Base-by-base conservation (phyloP, 2,113 vertebrate species). In the Aptenodytes patagonicus region DNA sequence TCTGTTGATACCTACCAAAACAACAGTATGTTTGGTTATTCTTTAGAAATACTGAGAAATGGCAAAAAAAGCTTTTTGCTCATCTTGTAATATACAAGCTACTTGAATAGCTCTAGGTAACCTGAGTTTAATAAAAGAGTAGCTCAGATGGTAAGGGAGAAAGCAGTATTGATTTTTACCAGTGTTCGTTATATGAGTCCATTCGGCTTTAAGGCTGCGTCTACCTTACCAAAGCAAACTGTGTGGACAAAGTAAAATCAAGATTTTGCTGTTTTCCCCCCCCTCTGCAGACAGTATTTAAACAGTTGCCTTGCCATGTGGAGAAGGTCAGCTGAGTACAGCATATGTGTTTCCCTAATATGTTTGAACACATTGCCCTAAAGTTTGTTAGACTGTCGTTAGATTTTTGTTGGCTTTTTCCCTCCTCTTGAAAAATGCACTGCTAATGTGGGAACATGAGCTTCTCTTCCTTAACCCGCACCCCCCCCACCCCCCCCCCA, bases 301-400 rank as follows among this genome's bases (percentile, higher is more conserved):
- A 95, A 70, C 38, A 78, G 38, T 97, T 94, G 68, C 60, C 76
- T 66, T 95, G 78, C 68, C 60, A 36, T 66, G 83, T 92, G 95
- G 88, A 73, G 77, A 65, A 90, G 85, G 79, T 96, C 76, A 92
- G 38, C 62, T 55, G 68, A 87, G 76, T 93, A 55, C 83, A 94
- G 79, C 83, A 28, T 83, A 70, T 75, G 75, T 66, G 44, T 95
- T 90, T 85, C 52, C n/a, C 64, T 90, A 62, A 14, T 85, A 83
- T 61, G 38, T 94, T 93, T 83, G 79, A 92, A 86, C 46, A 73
- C 42, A 26, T 78, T 86, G 64, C 51, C 51, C 46, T 83, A 2
- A 86, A 86, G 66, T 93, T 96, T 84, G 17, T 92, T 89, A n/a
- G 58, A 65, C 26, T 76, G 40, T 71, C 87, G 51, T 55, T 85